Evolutionary conservation across 2,888 invertebrate genomes (phyloP).

Genomic region (Eupithecia abbreviata): DNA sequence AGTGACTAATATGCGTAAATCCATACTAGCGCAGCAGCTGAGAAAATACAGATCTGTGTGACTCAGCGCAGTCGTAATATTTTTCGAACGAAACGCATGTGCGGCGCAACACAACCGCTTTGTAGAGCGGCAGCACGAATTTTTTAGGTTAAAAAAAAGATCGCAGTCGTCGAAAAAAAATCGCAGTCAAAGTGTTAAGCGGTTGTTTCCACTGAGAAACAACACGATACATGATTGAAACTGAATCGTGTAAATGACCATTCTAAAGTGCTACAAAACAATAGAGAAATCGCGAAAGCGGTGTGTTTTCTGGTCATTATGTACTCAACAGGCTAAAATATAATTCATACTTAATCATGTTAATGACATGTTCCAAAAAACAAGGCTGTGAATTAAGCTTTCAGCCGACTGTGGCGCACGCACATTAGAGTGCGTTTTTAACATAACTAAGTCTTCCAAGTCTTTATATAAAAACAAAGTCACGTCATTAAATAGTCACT

Average conservation of each 20-base stretch:
- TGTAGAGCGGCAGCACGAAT: too few species aligned
- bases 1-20: too few species aligned
- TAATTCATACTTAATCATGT: slow-evolving; percentile 59
- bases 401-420: neutral
- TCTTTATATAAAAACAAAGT: neutral
- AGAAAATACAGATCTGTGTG: too few species aligned
- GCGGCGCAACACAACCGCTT: too few species aligned
- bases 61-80: too few species aligned
- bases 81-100: too few species aligned
- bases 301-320: slow-evolving; percentile 56
- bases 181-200: too few species aligned
- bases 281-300: slow-evolving; percentile 51
- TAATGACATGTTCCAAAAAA: slow-evolving; percentile 70
- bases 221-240: too few species aligned
- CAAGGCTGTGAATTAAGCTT: slow-evolving; percentile 52
- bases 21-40: too few species aligned
- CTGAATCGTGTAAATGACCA: slow-evolving; percentile 39
- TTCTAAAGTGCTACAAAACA: slow-evolving; percentile 45
- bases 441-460: neutral
- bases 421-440: neutral
- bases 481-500: neutral
- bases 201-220: neutral
- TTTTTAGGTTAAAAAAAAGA: too few species aligned
- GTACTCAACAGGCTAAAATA: slow-evolving; percentile 59
- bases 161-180: too few species aligned